Evolutionary conservation across 1,140 invertebrate genomes (phyloP).

Genomic region (Achatina immaculata): DNA sequence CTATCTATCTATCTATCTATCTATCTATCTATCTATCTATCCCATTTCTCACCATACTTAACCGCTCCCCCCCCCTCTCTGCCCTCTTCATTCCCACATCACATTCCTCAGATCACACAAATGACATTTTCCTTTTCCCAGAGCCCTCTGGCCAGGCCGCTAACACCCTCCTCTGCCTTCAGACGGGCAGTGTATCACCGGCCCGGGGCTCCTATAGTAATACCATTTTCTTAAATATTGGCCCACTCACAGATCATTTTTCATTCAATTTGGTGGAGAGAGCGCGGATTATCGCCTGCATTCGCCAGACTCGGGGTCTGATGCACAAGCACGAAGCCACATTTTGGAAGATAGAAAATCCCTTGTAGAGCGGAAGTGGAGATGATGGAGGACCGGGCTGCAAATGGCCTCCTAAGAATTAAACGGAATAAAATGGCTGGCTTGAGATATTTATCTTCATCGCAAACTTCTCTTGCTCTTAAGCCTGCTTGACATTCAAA

Average conservation of each 20-base stretch:
- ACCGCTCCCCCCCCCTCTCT: no score
- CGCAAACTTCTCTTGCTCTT: conserved; percentile 17
- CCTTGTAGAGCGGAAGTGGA: conserved; percentile 29
- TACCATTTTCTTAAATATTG: conserved; percentile 13
- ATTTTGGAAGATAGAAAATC: conserved; percentile 35
- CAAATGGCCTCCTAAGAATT: conserved; percentile 30
- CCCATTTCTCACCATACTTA: no score
- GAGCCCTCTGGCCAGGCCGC: not conserved
- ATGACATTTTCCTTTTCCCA: not conserved
- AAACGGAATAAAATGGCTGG: conserved; percentile 1
- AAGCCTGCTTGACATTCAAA: conserved; percentile 25
- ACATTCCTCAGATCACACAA: not conserved
- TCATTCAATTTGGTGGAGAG: conserved; percentile 23
- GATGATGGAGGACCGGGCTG: conserved; percentile 28
- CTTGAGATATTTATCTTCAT: conserved; percentile 29
- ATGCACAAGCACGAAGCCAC: conserved; percentile 25
- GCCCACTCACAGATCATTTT: conserved; percentile 18
- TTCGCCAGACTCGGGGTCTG: not conserved
- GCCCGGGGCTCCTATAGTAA: not conserved
- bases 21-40: no score
- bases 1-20: no score
- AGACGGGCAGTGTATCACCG: not conserved
- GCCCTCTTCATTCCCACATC: not conserved
- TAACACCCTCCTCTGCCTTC: not conserved
- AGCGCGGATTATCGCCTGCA: conserved; percentile 23